phyloP scores from a whole-genome alignment of 2,113 vertebrate species.

The Aldabrachelys gigantea region DNA sequence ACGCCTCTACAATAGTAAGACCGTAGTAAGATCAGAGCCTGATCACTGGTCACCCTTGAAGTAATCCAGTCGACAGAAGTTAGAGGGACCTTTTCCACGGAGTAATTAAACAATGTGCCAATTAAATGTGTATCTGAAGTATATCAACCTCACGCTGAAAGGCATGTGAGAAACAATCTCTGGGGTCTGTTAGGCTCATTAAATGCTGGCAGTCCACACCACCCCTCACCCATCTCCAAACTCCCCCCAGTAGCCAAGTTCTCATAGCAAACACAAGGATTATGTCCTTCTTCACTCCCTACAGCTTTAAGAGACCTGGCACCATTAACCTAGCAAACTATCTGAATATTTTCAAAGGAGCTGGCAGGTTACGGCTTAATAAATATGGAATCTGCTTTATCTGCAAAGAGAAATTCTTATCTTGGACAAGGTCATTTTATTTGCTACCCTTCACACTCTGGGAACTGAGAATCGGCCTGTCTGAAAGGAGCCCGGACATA shows the following conservation, averaged over 20 bases:
- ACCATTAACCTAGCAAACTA: background rate
- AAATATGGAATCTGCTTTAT: background rate
- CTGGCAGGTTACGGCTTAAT: background rate
- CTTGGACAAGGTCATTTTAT: background rate
- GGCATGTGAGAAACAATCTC: background rate
- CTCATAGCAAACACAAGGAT: background rate
- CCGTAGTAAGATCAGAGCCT: background rate
- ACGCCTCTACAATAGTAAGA: background rate
- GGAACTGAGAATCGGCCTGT: background rate
- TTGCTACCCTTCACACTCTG: background rate
- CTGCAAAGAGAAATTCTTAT: background rate
- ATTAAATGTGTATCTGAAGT: background rate
- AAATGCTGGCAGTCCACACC: background rate
- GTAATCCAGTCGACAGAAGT: background rate
- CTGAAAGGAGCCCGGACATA: fast-evolving
- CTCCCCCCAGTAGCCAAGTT: background rate
- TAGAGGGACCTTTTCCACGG: background rate
- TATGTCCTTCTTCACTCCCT: background rate
- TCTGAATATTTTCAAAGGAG: background rate
- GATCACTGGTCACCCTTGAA: background rate
- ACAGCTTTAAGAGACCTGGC: background rate
- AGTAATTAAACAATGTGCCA: background rate
- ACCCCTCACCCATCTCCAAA: background rate
- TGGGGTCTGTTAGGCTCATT: fast-evolving
- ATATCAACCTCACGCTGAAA: background rate